Conservation (phyloP, 2,888 invertebrate species). For the Salticus scenicus region DNA sequence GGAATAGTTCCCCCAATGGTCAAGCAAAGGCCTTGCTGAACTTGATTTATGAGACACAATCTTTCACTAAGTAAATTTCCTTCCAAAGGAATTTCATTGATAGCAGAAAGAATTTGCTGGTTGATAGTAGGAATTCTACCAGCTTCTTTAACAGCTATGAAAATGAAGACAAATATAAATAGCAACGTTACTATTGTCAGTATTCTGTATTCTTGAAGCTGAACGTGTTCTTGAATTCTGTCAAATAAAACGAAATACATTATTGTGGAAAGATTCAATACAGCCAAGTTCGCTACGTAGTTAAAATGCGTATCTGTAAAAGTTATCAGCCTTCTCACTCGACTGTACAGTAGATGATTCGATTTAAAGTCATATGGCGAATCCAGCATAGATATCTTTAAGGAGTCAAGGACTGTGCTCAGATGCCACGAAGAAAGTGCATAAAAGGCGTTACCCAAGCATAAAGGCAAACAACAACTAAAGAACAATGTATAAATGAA, state of each 20-base stretch:
- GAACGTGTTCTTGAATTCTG: not conserved
- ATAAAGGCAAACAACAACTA: not conserved
- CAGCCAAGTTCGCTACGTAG: not conserved
- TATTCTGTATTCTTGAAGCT: not conserved
- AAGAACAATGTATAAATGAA: not conserved
- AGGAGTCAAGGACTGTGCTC: not conserved
- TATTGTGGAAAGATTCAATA: not conserved
- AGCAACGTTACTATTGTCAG: not conserved
- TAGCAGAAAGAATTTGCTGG: not conserved
- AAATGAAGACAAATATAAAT: not conserved
- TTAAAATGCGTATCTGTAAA: not conserved
- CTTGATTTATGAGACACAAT: too few species aligned
- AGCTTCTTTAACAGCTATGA: not conserved
- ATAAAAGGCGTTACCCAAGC: not conserved
- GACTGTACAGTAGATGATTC: not conserved
- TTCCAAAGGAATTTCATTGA: not conserved
- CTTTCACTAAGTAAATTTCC: not conserved
- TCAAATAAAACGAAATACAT: not conserved
- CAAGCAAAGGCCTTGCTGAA: too few species aligned
- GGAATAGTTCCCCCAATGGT: too few species aligned
- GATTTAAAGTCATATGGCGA: not conserved
- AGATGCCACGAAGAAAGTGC: not conserved
- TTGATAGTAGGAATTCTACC: not conserved
- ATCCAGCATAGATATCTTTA: not conserved
- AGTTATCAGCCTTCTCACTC: not conserved